Base-by-base conservation (phyloP, 2,113 vertebrate genomes). In the Etheostoma spectabile region DNA sequence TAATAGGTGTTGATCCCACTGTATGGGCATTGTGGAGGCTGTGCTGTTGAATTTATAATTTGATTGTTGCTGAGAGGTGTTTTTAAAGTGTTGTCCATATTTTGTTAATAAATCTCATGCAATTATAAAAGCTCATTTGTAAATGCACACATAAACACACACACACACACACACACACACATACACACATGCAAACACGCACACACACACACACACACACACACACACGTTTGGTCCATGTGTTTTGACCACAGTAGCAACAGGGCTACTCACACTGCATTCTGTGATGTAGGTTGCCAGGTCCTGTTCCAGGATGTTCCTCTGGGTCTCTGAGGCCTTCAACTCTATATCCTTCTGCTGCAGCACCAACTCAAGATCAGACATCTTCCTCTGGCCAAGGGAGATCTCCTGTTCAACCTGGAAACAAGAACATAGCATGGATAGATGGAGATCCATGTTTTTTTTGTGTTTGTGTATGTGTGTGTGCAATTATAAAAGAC, bases 331-430 rank as follows among this genome's bases (percentile, higher is more conserved):
- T 67, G 98, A 99, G 92, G 98, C 97, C 95, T 99, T 98, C 94
- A 99, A 92, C 94, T 99, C 98, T 90, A 99, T 97, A 89, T 99
- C 98, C 95, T 99, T 99, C 96, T 99, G 98, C 95, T 98, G 97
- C 93, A 99, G 95, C 79, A 98, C 97, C 89, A 97, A 97, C 96
- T 99, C 98, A 86, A 99, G 96, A 95, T 99, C 98, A 92, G 97
- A 98, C 94, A 99, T 98, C 95, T 97, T 97, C 90, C 98, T 97
- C 93, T 99, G 98, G 93, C 98, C 97, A 71, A 96, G 97, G 82
- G 97, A 98, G 95, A 98, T 98, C 95, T 99, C 98, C 96, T 98
- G 98, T 94, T 99, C 98, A 96, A 99, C 99, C 98, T 98, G 93
- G 6, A 86, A n/a, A 74, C 42, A 56, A 60, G 35, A 66, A 74